Base-by-base conservation (phyloP, 1,140 invertebrate genomes). In the Bemisia tabaci region DNA sequence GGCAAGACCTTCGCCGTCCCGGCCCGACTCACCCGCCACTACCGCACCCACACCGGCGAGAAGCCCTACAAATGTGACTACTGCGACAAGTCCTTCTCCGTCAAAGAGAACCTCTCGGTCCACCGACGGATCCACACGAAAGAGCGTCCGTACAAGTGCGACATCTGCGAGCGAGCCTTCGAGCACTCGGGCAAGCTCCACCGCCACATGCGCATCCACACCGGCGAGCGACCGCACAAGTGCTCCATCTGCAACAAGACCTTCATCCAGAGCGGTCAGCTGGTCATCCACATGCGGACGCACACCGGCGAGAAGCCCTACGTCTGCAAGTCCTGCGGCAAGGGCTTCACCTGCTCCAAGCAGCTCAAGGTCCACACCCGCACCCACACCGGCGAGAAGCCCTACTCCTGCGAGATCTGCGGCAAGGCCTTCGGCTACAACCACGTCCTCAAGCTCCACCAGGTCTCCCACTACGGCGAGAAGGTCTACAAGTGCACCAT, bases 291-390 rank as follows among this genome's bases (percentile, higher is more conserved):
- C 73, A 86, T 89, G 80, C 80, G 90, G 22, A 91, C 90, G 0
- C 89, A 98, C 76, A 97, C 94, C 0, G 88, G 92, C 0, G 91
- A 94, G 78, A 94, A 94, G 75, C 92, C 91, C 0, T 95, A 93
- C 73, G 88, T 92, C 17, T 97, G 94, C 75, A 87, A 90, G 68
- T 83, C 84, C 17, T 92, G 89, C 73, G 85, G 89, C 67, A 92
- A 92, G 72, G 91, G 91, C 2, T 94, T 94, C 75, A 92, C 90
- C 12, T 93, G 90, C 74, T 92, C 90, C 27, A 94, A 94, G 75
- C 91, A 94, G 74, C 80, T 94, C 17, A 95, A 94, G 76, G 91
- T 94, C 2, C 83, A 94, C 82, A 83, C 85, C 2, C 79, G 88
- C 12, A 94, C 91, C 0, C 92, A 94, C 75, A 91, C 91, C 0